Evolutionary conservation across 2,797 vertebrate genomes (phyloP), one percentile per base, ranked within the genome.

Genomic region (Parotocinclus haroldoi): DNA sequence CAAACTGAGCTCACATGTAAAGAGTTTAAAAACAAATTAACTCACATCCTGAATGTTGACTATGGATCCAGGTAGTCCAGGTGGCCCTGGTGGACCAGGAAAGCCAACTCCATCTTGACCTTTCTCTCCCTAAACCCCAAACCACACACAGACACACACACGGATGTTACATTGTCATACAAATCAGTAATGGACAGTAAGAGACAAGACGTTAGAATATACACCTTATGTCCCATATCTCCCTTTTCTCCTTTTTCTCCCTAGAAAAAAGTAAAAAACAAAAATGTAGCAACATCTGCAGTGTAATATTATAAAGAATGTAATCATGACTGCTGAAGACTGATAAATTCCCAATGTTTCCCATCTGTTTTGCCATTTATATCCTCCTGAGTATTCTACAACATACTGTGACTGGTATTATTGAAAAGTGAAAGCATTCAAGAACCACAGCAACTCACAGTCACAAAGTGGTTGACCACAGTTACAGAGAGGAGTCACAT

Each of bases 231-330:
- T 81, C 96, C 96, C 58, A 46, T 74, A 48, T 91, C 90, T 58
- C 96, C 96, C 74, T 84, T 92, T 63, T 83, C 86, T 57, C 96
- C 96, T 76, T 88, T 92, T 17, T 66, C 77, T 68, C 95, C 95
- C 96, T 99, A 79, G 1, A 66, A 60, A 36, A 82, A 39, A 73
- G 9, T 57, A 16, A 46, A 77, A 66, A 52, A 63, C 19, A 71
- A n/a, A 27, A 27, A 27, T 27, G 5, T 27, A 27, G 27, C 27
- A 27, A 27, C 27, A 2, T 27, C 27, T 27, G 27, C 27, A 27
- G 27, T 27, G 27, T 27, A 27, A 27, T 27, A 27, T 27, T 27
- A 2, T 2, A 27, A 27, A 27, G 27, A 27, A 27, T 27, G 27
- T 5, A 27, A 27, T 2, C 27, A 27, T 27, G 2, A 27, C 5